Evolutionary conservation across 2,113 vertebrate species (phyloP).

Genomic region (Melanocharis versteri): DNA sequence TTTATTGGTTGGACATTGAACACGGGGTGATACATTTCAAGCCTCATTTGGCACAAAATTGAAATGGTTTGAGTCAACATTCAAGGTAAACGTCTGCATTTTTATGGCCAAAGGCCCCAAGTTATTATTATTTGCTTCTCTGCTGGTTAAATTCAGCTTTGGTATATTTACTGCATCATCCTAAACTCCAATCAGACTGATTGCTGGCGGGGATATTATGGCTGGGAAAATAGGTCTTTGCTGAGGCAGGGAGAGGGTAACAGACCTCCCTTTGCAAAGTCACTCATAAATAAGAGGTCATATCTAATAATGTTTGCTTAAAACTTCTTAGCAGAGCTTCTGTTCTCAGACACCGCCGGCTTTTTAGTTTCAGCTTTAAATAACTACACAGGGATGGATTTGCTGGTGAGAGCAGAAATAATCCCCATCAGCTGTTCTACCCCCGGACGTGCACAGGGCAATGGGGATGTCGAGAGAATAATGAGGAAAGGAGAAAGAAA

Average conservation of each 20-base stretch:
- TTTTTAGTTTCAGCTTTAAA: slow-evolving; percentile 50
- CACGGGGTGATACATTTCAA: slow-evolving; percentile 62
- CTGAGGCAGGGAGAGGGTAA: slow-evolving; percentile 17
- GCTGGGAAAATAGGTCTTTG: slow-evolving; percentile 30
- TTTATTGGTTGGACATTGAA: slow-evolving; percentile 38
- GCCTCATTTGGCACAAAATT: slow-evolving; percentile 70
- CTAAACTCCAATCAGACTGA: slow-evolving; percentile 60
- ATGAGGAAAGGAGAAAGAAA: neutral
- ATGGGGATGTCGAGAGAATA: neutral
- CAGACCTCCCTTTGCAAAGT: neutral
- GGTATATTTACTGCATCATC: slow-evolving; percentile 53
- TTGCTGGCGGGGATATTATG: neutral
- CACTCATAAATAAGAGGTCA: slow-evolving; percentile 62
- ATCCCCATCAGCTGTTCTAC: slow-evolving; percentile 49
- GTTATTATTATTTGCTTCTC: slow-evolving; percentile 63
- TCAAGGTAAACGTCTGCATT: slow-evolving; percentile 64
- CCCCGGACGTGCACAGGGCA: neutral
- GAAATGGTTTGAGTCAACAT: slow-evolving; percentile 66
- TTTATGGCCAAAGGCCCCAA: slow-evolving; percentile 58
- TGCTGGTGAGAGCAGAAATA: slow-evolving; percentile 37
- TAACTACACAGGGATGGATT: neutral
- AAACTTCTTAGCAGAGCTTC: slow-evolving; percentile 63
- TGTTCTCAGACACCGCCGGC: neutral
- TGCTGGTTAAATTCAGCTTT: slow-evolving; percentile 59
- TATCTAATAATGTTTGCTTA: slow-evolving; percentile 65